Evolutionary conservation across 2,888 invertebrate genomes (phyloP), one percentile per base, ranked within the genome.

Genomic region (Campopleginae sp.): DNA sequence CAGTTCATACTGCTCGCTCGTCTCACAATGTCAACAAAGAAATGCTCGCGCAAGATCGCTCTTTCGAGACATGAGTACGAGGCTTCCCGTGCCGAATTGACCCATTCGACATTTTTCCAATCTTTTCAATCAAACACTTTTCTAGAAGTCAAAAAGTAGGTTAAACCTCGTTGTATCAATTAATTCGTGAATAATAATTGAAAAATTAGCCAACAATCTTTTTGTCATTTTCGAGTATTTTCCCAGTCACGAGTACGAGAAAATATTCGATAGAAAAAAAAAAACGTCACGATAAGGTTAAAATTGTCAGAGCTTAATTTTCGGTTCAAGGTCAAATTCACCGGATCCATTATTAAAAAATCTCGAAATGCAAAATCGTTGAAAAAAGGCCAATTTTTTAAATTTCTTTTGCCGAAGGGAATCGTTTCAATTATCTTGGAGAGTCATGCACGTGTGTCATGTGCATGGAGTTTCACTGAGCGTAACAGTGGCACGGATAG

Each of bases 1-100:
- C 81, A 46, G 44, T 81, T 68, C 68, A 54, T 82, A 51, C 74
- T 78, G 77, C 65, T 44, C 31, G 76, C 44, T 68, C 63, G 19
- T 76, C 63, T 51, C 70, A 42, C 65, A 85, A 42, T 82, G 85
- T 85, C 82, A 85, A 82, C 82, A 82, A 48, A 79, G 71, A 70
- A 79, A 71, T 51, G 71, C 70, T 10, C 33, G 63, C 51, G 72
- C 48, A 23, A 54, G 51, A 48, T 14, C 46, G 48, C 38, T 19
- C 72, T 58, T 51, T 61, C 63, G 76, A 38, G 17, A 48, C 7
- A 61, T 10, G 8, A 12, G 23, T 19, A 31, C 58, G 58, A 23
- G 54, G 23, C 58, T 1, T 72, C 42, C 23, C 23, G 10, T 12
- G 51, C n/a, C 27, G 10, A 54, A 54, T 68, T 23, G 68, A 23